phyloP scores from a whole-genome alignment of 2,113 vertebrate genomes.

The Myodes glareolus region DNA sequence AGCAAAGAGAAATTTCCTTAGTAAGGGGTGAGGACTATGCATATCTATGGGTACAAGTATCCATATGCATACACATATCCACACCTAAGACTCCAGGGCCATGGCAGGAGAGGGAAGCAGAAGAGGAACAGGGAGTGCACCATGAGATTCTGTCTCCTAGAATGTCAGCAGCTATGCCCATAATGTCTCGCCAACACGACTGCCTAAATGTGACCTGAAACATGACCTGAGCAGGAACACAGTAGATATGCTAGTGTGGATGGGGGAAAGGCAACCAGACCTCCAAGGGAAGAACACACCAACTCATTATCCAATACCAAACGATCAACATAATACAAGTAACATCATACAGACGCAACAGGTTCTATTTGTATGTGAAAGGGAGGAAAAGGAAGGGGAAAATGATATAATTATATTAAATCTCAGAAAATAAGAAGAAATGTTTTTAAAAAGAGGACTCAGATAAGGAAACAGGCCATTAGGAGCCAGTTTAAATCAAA shows the following conservation, averaged over 20 bases:
- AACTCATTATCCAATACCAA: background rate
- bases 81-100: background rate
- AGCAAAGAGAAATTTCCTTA: background rate
- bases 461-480: background rate
- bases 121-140: background rate
- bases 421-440: background rate
- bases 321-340: background rate
- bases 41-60: background rate
- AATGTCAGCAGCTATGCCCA: background rate
- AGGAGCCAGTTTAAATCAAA: background rate
- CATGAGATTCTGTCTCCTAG: background rate
- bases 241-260: background rate
- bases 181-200: background rate
- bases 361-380: no score
- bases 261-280: background rate
- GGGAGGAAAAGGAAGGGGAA: background rate
- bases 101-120: background rate
- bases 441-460: background rate
- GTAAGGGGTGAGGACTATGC: background rate
- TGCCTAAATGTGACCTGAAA: background rate
- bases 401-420: background rate
- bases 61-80: background rate
- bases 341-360: background rate
- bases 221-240: no score
- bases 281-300: background rate